Evolutionary conservation across 1,140 invertebrate species (phyloP), one percentile per base, ranked within the genome.

Genomic region (Psilanteris sp.): DNA sequence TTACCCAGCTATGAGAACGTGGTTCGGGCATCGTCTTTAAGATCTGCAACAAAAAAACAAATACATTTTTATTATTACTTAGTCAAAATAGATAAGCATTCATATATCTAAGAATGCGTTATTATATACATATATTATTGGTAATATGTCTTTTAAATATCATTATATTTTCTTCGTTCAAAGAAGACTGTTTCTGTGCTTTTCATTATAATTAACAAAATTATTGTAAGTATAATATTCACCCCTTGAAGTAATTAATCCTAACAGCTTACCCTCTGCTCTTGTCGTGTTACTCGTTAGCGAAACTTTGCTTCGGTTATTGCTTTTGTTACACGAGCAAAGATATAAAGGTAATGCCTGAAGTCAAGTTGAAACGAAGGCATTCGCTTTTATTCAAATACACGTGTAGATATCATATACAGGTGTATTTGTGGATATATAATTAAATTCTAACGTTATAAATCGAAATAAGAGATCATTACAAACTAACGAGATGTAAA

Each of bases 211-310:
- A 67, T 74, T 74, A 59, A 61, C 54, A 44, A 61, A 41, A 67
- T 74, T 61, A 59, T 61, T 34, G 18, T 27, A 67, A 74, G 61
- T 44, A 46, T 46, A 52, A 44, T 29, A 18, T 46, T 67, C 15
- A 18, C 44, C 13, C 37, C 34, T 31, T 27, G 39, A 54, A 61
- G 71, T 67, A 74, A 74, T 74, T 74, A 67, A 74, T 74, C 48
- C 37, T 34, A 61, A 59, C 71, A 67, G 54, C 61, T 74, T 61
- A 67, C 54, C 71, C 52, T 67, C 37, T 61, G 71, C 54, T 66
- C 71, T 54, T 68, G 62, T 75, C 71, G 29, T 52, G 71, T 75
- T 74, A 67, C 55, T 75, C 62, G 71, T 75, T 75, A 67, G 32
- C 14, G 55, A 54, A 75, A 75, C 46, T 75, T 73, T 59, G 44